Evolutionary conservation across 1,140 invertebrate species (phyloP), one percentile per base, ranked within the genome.

Genomic region (Caerostris darwini): DNA sequence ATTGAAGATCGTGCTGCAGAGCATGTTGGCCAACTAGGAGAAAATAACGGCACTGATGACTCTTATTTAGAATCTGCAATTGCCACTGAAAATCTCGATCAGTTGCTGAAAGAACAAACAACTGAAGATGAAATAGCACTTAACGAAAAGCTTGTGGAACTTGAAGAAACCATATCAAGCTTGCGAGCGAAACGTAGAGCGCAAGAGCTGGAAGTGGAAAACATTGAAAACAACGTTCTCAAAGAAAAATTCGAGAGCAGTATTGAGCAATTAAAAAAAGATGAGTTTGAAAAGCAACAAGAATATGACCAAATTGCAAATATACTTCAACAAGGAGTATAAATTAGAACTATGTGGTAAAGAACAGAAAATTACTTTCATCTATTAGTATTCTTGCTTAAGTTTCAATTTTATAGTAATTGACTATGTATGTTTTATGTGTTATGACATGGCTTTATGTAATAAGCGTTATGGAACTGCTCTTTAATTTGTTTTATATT

Each of bases 191-290:
- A 97, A 82, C 96, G 97, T 94, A 97, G 97, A 77, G 97, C 98
- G 95, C 98, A 98, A 95, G 98, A 98, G 95, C 96, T 97, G 81
- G 98, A 98, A 96, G 97, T 99, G 95, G 97, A 97, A 6, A 98
- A 97, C 61, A 98, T 99, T 95, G 98, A 99, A 95, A 99, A 99
- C 96, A 96, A 97, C 90, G 98, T 98, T 57, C 95, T 99, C 2
- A 97, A 97, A 82, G 97, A 98, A 96, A 96, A 98, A 61, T 98
- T 99, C 95, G 98, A 98, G 95, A 97, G 98, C 94, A 97, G 97
- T 86, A 96, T 98, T 1, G 97, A 98, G 95, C 97, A 97, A 95
- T 96, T 98, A 5, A 96, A 98, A 88, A 97, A 97, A 87, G 97
- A 98, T 95, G 97, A 98, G 95, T 96, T 97, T 94, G 97, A 98